phyloP scores from a whole-genome alignment of 2,888 invertebrate genomes.

The Stenodema calcarata region DNA sequence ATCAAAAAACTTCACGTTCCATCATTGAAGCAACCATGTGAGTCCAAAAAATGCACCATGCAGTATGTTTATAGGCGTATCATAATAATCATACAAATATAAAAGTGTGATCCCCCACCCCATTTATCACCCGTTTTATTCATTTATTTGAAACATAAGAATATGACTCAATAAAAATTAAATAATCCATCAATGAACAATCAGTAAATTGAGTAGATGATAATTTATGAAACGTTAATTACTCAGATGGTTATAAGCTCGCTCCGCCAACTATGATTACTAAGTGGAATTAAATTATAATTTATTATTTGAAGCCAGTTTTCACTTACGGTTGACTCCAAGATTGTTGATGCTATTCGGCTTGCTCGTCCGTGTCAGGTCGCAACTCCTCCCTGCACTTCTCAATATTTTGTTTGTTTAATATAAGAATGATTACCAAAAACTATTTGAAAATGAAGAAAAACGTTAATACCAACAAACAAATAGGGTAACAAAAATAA shows the following conservation, averaged over 20 bases:
- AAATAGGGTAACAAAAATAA: not conserved
- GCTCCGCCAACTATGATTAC: conserved; percentile 49
- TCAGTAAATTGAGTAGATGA: not conserved
- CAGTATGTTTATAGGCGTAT: too few species aligned
- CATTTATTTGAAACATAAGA: too few species aligned
- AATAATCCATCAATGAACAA: not conserved
- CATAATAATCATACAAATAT: not conserved
- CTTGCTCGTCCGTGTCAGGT: conserved; percentile 42
- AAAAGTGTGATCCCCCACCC: too few species aligned
- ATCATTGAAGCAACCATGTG: too few species aligned
- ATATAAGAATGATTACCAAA: conserved; percentile 29
- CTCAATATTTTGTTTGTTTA: conserved; percentile 43
- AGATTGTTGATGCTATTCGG: conserved; percentile 38
- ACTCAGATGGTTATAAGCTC: conserved; percentile 8
- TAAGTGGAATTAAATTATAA: not conserved
- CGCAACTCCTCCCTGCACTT: conserved; percentile 45
- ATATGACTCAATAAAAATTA: not conserved
- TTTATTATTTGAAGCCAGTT: conserved; percentile 35
- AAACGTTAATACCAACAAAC: not conserved
- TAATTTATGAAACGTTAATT: not conserved
- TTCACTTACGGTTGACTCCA: conserved; percentile 35
- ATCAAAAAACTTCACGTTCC: too few species aligned
- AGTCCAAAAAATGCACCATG: too few species aligned
- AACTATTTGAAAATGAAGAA: not conserved
- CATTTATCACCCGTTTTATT: too few species aligned